phyloP scores from a whole-genome alignment of 2,113 vertebrate genomes.

The Porphyrio hochstetteri region DNA sequence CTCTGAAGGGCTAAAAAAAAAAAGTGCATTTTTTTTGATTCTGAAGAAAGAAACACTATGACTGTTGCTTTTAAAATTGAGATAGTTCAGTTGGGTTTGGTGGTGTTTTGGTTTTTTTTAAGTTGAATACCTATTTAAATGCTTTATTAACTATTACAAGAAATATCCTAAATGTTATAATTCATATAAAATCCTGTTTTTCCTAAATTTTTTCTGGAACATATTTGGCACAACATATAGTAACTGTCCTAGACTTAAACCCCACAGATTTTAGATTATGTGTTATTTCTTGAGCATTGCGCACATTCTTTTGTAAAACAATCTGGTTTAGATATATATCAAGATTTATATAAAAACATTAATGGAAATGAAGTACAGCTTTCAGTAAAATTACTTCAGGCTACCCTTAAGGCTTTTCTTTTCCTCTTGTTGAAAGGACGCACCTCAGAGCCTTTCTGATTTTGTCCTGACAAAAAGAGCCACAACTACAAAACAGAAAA shows the following conservation, averaged over 20 bases:
- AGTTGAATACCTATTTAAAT: neutral
- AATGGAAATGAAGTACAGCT: neutral
- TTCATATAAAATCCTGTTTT: neutral
- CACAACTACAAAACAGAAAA: neutral
- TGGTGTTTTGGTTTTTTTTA: neutral
- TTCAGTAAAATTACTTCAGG: neutral
- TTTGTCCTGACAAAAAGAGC: neutral
- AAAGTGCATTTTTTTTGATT: accelerated
- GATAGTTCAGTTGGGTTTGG: neutral
- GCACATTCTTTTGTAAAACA: neutral
- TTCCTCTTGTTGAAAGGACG: neutral
- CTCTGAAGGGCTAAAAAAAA: neutral
- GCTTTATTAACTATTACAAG: neutral
- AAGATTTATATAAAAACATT: neutral
- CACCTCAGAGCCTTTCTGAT: neutral
- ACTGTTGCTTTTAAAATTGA: neutral
- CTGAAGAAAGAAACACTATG: neutral
- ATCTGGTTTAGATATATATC: neutral
- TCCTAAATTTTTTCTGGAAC: neutral
- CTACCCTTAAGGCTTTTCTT: neutral
- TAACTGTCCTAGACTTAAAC: neutral
- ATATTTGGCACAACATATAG: neutral
- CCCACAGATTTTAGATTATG: neutral
- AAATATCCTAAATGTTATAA: neutral
- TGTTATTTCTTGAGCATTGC: neutral